Conservation (phyloP, 2,797 vertebrate species). For the Sebastes hubbsi region DNA sequence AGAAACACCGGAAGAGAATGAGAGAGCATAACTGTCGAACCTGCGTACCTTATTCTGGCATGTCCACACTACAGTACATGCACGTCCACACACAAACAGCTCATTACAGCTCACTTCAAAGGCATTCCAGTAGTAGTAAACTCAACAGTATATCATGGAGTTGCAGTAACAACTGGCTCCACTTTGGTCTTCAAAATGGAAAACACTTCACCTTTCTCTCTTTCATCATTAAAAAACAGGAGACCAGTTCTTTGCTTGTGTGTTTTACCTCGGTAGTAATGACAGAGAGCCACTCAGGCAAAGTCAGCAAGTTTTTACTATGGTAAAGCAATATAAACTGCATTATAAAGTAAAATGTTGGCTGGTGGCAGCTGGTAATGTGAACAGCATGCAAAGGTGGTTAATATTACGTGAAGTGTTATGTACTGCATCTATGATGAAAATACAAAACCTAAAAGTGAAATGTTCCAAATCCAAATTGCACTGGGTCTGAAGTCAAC, state of each 20-base stretch:
- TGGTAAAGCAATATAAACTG: background rate
- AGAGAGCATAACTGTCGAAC: background rate
- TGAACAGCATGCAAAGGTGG: background rate
- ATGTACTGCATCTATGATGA: background rate
- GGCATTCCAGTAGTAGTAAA: conserved; percentile 62
- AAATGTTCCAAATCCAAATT: conserved; percentile 5
- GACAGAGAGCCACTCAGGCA: background rate
- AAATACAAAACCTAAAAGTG: conserved; percentile 9
- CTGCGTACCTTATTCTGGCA: background rate
- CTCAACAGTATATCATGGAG: conserved; percentile 33
- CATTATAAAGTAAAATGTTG: conserved; percentile 14
- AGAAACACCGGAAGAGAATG: background rate
- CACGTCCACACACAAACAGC: conserved; percentile 15
- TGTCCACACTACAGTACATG: conserved; percentile 4
- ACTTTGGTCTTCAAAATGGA: conserved; percentile 33
- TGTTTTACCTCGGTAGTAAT: background rate
- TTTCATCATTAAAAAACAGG: conserved; percentile 33
- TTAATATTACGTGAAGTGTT: background rate
- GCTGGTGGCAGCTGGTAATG: conserved; percentile 9
- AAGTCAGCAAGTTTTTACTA: conserved; percentile 39
- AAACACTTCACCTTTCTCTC: conserved; percentile 35
- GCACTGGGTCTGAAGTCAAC: background rate
- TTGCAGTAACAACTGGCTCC: conserved; percentile 34
- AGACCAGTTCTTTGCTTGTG: background rate
- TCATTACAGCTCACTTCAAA: conserved; percentile 65